Evolutionary conservation across 1,140 invertebrate genomes (phyloP).

Genomic region (Myzus persicae): DNA sequence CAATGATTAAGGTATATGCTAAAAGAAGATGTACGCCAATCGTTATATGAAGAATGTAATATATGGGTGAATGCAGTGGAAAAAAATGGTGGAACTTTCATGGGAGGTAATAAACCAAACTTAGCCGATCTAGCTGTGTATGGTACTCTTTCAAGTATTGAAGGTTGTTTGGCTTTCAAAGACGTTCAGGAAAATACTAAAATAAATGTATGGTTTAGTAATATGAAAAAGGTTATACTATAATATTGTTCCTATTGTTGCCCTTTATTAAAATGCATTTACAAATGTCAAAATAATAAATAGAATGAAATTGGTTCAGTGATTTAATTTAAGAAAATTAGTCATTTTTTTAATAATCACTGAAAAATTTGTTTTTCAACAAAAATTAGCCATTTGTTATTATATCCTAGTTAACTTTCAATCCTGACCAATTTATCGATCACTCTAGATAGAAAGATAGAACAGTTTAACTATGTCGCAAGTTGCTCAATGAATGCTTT

Average conservation of each 20-base stretch:
- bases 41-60: slow-evolving; percentile 88
- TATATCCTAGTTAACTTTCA: not conserved
- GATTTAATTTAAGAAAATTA: not conserved
- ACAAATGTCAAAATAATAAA: not conserved
- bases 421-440: not conserved
- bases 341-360: not conserved
- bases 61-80: slow-evolving; percentile 80
- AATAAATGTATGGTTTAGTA: slow-evolving; percentile 70
- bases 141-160: slow-evolving; percentile 92
- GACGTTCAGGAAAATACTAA: slow-evolving; percentile 81
- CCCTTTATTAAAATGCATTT: not conserved
- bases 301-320: not conserved
- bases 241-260: slow-evolving; percentile 65
- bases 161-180: slow-evolving; percentile 91
- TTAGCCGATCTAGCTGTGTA: slow-evolving; percentile 93
- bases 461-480: not conserved
- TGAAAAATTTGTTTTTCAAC: not conserved
- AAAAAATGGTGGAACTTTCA: slow-evolving; percentile 75
- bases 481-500: not conserved
- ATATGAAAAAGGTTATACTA: slow-evolving; percentile 67
- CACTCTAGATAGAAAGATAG: not conserved
- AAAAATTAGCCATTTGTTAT: not conserved
- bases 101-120: slow-evolving; percentile 87
- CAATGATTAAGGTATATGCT: slow-evolving; percentile 74
- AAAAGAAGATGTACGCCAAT: slow-evolving; percentile 86